Conservation (phyloP, 1,140 invertebrate genomes). For the Megathymus violae region DNA sequence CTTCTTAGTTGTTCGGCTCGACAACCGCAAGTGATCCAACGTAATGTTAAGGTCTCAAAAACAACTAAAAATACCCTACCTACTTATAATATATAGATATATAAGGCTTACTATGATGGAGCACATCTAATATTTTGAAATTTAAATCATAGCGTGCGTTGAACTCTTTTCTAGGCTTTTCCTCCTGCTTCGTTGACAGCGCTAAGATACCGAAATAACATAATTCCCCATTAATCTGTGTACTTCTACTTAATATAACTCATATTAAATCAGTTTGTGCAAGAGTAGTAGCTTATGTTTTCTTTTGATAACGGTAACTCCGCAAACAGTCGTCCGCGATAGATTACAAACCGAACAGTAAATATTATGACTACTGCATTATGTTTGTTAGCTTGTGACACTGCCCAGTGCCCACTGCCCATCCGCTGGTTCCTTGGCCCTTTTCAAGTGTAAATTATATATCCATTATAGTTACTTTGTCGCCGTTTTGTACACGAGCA, state of each 20-base stretch:
- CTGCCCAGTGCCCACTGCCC: not conserved
- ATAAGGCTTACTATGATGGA: too few species aligned
- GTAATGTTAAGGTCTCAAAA: constrained; percentile 16
- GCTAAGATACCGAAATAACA: not conserved
- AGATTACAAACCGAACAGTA: constrained; percentile 41
- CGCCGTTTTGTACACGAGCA: constrained; percentile 1
- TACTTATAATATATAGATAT: not conserved
- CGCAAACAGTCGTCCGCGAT: constrained; percentile 40
- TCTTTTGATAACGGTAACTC: constrained; percentile 48
- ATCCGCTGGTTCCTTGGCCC: constrained; percentile 33
- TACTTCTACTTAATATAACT: constrained; percentile 3
- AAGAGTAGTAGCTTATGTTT: constrained; percentile 34
- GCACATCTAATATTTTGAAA: too few species aligned
- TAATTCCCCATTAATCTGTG: not conserved
- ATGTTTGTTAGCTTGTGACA: constrained; percentile 35
- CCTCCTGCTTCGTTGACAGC: constrained; percentile 16
- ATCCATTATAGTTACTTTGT: constrained; percentile 1
- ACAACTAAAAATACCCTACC: constrained; percentile 10
- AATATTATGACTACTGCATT: constrained; percentile 40
- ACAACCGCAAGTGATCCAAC: constrained; percentile 7
- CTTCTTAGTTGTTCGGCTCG: constrained; percentile 7
- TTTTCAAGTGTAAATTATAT: constrained; percentile 36
- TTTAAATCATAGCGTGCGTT: constrained; percentile 53
- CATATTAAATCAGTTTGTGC: constrained; percentile 28
- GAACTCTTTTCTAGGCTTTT: constrained; percentile 72